Evolutionary conservation across 1,140 invertebrate species (phyloP), one percentile per base, ranked within the genome.

Genomic region (Drosophila ambigua): DNA sequence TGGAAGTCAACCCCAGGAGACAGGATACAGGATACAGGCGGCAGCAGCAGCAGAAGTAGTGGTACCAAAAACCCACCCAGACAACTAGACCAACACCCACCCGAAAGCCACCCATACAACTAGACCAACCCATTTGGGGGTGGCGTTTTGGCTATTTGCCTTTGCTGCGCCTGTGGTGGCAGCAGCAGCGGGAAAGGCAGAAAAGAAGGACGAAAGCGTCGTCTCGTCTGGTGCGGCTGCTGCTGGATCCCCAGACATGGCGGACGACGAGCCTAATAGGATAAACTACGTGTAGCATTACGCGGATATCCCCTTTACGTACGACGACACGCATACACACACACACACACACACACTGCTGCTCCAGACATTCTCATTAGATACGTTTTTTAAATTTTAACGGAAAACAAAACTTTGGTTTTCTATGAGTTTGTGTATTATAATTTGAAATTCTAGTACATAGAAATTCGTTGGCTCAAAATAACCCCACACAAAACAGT

Each of bases 261-360:
- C 79, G 79, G 79, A 82, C 72, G 63, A 59, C 79, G 49, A 52
- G 75, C 83, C 67, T 87, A 85, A 84, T 81, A 77, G 82, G 67
- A 85, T 85, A 84, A 87, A 71, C 82, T 81, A 77, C 66, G 48
- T 77, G 41, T 50, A 48, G 61, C 43, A 58, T 9, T 20, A 24
- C 46, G 26, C 48, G 41, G 48, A 23, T 53, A 20, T 54, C 43
- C 24, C 53, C 41, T 44, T 44, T 45, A 23, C 5, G 5, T 26
- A 4, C 24, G 26, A 46, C 45, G 43, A 46, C 45, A 44, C 52
- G 43, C 24, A 28, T 24, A 58, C 20, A 62, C 44, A 53, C 5
- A 63, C 44, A 28, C 16, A 23, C 31, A 57, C 24, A 68, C 15
- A 31, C n/a, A 62, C 31, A 53, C 24, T 26, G 31, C 53, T 35